These are phyloP conservation scores for Anarhynchus alexandrinus DNA, from an alignment of 2,113 vertebrate species.

Conservation along the genomic window DNA sequence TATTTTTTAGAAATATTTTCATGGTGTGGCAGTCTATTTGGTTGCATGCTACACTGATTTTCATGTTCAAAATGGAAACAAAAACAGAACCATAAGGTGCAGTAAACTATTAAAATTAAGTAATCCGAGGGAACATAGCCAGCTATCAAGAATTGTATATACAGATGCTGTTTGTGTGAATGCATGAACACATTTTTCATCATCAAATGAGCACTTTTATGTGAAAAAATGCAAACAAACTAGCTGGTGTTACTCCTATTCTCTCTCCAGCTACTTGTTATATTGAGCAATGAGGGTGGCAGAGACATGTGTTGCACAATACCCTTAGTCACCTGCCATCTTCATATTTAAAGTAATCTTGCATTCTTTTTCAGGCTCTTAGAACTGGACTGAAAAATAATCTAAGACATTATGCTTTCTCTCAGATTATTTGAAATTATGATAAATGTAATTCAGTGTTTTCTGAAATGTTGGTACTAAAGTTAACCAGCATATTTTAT, in stretches of 20 bases:
- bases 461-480: not conserved
- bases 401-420: not conserved
- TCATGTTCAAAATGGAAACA: not conserved
- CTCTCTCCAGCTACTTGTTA: not conserved
- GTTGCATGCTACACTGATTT: not conserved
- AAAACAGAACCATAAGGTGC: not conserved
- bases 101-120: not conserved
- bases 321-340: not conserved
- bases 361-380: not conserved
- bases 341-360: not conserved
- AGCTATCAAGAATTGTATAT: not conserved
- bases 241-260: not conserved
- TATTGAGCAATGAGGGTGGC: not conserved
- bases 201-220: not conserved
- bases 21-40: not conserved
- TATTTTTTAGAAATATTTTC: not conserved
- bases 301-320: not conserved
- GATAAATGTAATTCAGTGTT: not conserved
- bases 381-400: not conserved
- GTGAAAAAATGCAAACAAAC: not conserved
- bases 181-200: not conserved
- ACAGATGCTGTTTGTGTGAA: not conserved
- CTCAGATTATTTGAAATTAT: not conserved
- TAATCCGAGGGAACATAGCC: not conserved
- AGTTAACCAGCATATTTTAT: not conserved